Base-by-base conservation (phyloP, 2,888 invertebrate species). In the Argynnis bischoffii region DNA sequence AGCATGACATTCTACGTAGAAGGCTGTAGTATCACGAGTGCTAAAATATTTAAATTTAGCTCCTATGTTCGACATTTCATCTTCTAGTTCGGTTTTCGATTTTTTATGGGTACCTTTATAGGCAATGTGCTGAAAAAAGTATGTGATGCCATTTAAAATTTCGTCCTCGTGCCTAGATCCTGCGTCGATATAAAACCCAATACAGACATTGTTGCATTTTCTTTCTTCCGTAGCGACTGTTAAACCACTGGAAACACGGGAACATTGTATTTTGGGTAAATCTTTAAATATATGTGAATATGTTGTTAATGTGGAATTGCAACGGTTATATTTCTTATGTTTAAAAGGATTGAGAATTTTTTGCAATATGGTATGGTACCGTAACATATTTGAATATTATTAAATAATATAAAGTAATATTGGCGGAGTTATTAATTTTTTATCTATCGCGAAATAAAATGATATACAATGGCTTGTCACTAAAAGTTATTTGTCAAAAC, bases 1-100 rank as follows among this genome's bases (percentile, higher is more conserved):
- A 2, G 95, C 93, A 71, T 99, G 93, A 81, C 99, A 99, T 87
- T 99, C 98, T 16, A 98, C 99, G 84, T 98, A 99, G 89, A 98
- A 99, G 0, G 97, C 98, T 14, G 98, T 97, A 88, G 99, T 98
- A 88, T 99, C 99, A 66, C 99, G 94, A 55, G 98, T 98, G 3
- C 99, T 99, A 87, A 98, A 98, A 6, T 99, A 99, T 88, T 98
- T 98, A 77, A 99, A 93, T 81, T 98, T 98, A 3, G 99, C 99
- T 15, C 99, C 99, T 92, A 98, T 95, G 80, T 97, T 96, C 83
- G 98, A 97, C 75, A 99, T 98, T 90, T 98, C 97, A 55, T 97
- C 90, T 86, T 99, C 98, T 56, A 99, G 90, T 73, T 96, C 95
- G 21, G 95, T 95, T 89, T 97, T 98, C 1, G 96, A 95, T 67